Evolutionary conservation across 2,888 invertebrate genomes (phyloP).

Genomic region (Himalopsyche anomala): DNA sequence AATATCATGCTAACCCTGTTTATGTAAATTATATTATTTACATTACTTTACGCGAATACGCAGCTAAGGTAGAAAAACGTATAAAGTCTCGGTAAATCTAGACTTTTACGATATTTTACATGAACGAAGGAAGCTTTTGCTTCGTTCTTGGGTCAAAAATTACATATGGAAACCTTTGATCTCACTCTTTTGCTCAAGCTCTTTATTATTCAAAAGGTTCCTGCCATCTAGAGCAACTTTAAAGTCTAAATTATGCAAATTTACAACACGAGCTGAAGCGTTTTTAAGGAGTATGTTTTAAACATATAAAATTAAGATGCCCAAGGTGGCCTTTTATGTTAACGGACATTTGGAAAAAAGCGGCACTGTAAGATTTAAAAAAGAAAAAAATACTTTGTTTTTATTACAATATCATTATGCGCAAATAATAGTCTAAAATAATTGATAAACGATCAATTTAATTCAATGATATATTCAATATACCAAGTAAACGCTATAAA

Average conservation of each 20-base stretch:
- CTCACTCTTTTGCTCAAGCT: slow-evolving; percentile 47
- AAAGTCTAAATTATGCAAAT: slow-evolving; percentile 57
- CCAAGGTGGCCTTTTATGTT: neutral
- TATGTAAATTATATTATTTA: neutral
- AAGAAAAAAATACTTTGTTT: no score
- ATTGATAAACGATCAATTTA: no score
- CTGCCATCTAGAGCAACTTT: slow-evolving; percentile 52
- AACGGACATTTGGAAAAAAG: neutral
- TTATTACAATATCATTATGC: no score
- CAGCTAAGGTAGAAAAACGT: neutral
- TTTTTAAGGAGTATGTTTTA: slow-evolving; percentile 32
- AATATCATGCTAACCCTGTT: slow-evolving; percentile 9
- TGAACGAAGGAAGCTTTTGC: slow-evolving; percentile 31
- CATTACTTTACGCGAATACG: slow-evolving; percentile 24
- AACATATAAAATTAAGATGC: slow-evolving; percentile 7
- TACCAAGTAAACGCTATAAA: no score
- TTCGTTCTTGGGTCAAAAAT: slow-evolving; percentile 48
- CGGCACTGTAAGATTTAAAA: no score
- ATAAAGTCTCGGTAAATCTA: slow-evolving; percentile 32
- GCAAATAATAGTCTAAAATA: no score
- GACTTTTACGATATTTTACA: slow-evolving; percentile 36
- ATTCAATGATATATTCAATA: no score
- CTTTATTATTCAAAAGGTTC: slow-evolving; percentile 60
- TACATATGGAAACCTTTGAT: slow-evolving; percentile 58
- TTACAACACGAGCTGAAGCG: slow-evolving; percentile 27